Base-by-base conservation (phyloP, 2,113 vertebrate species). In the Columba livia region DNA sequence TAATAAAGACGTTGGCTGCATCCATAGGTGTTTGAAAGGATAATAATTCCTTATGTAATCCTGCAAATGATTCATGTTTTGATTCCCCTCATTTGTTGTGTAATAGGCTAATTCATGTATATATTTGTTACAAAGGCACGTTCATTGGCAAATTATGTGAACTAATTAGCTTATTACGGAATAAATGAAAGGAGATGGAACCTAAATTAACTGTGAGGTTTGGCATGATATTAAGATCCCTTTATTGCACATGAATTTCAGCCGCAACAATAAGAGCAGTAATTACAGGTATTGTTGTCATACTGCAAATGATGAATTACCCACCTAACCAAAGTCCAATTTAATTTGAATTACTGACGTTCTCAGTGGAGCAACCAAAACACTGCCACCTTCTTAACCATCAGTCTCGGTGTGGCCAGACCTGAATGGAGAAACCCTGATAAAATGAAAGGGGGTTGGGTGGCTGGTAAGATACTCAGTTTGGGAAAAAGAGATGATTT, bases 121-220 rank as follows among this genome's bases (percentile, higher is more conserved):
- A 51, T 57, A 54, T 94, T 87, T 57, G 88, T 95, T 96, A 96
- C 94, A 88, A 94, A 96, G 92, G 89, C 95, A 80, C 2, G 44
- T 95, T 96, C 91, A 32, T 36, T 90, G 87, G 95, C 92, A 92
- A 97, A 96, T 95, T 93, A 94, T 89, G 85, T 58, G 96, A 93
- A 90, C 89, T 96, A 95, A 97, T 97, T 97, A 91, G 90, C 79
- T 94, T 90, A 96, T 97, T 96, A 88, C 74, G 75, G 90, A 60
- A 78, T 79, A 95, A 97, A 96, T 95, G 94, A 95, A 94, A 95
- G 94, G 93, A 97, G 96, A 95, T 67, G 75, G 93, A 89, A 53
- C 93, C 79, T 67, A 94, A 97, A 97, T 97, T 85, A 97, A 96
- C 87, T 88, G 81, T 74, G 95, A 95, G 96, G 90, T 89, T 97